Evolutionary conservation across 2,888 invertebrate species (phyloP).

Genomic region (Drosophila neoperkinsi): DNA sequence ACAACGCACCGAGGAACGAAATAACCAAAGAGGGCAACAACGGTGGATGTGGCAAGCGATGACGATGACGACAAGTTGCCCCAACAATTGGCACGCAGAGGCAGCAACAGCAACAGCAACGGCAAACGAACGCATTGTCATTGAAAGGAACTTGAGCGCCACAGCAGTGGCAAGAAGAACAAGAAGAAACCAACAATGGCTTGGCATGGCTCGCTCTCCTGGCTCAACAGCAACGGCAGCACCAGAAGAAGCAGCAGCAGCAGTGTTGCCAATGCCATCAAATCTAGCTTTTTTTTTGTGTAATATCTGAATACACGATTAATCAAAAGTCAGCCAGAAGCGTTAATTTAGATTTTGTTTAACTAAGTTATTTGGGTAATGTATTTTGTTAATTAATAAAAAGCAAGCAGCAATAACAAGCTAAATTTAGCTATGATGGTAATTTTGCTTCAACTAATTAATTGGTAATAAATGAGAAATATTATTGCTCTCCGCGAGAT

Average conservation of each 20-base stretch:
- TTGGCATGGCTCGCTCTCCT: conserved; percentile 1
- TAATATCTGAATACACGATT: background rate
- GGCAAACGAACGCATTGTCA: conserved; percentile 67
- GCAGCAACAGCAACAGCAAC: conserved; percentile 6
- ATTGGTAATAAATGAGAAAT: background rate
- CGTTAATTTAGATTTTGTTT: background rate
- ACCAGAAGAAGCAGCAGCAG: conserved; percentile 37
- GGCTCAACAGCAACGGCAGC: conserved; percentile 30
- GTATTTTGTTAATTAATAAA: background rate
- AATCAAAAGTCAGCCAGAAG: background rate
- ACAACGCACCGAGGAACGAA: conserved; percentile 62
- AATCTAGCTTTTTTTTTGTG: background rate
- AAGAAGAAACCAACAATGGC: conserved; percentile 46
- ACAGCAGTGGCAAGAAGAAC: conserved; percentile 12
- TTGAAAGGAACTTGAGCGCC: conserved; percentile 75
- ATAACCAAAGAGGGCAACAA: conserved; percentile 29
- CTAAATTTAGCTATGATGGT: background rate
- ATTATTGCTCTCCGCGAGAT: background rate
- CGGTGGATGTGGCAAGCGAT: conserved; percentile 23
- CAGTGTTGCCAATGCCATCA: background rate
- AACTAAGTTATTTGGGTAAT: background rate
- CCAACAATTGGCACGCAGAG: conserved; percentile 43
- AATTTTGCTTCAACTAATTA: background rate
- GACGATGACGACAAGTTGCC: conserved; percentile 54
- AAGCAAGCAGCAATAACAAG: background rate